A percentile compares a stretch with the other conserved stretches of the same genome.
phyloP scores from a whole-genome alignment of 2,113 vertebrate species.

The Alethe diademata region DNA sequence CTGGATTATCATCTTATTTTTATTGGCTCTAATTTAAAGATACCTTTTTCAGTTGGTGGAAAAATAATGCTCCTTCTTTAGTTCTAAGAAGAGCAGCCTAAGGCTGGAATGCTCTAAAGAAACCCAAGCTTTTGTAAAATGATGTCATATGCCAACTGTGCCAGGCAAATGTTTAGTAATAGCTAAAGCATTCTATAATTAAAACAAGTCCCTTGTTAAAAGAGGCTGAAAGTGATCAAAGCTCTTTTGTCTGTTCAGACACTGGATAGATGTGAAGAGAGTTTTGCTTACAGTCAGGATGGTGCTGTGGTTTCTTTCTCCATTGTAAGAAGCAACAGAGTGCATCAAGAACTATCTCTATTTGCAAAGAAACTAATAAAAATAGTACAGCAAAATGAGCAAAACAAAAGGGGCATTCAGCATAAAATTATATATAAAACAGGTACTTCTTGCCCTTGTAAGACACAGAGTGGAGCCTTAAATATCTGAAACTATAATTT shows the following conservation, averaged over 20 bases:
- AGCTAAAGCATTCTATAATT: slow-evolving; percentile 68
- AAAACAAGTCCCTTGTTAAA: slow-evolving; percentile 68
- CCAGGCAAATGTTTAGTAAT: slow-evolving; percentile 61
- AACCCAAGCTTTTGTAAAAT: slow-evolving; percentile 55
- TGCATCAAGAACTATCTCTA: background rate
- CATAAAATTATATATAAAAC: background rate
- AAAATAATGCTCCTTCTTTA: slow-evolving; percentile 30
- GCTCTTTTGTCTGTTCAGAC: slow-evolving; percentile 56
- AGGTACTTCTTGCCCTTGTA: background rate
- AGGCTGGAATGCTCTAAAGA: slow-evolving; percentile 49
- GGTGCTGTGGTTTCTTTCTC: slow-evolving; percentile 45
- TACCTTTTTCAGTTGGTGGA: slow-evolving; percentile 37
- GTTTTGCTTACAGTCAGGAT: slow-evolving; percentile 29
- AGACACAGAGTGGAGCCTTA: background rate
- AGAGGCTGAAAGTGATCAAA: slow-evolving; percentile 62
- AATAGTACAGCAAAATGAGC: background rate
- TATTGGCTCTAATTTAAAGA: slow-evolving; percentile 32
- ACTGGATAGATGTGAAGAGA: slow-evolving; percentile 45
- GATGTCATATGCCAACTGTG: slow-evolving; percentile 46
- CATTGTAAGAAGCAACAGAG: background rate
- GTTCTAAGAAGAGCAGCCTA: slow-evolving; percentile 43
- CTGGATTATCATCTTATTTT: slow-evolving; percentile 48
- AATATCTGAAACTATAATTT: background rate
- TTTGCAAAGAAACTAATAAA: background rate
- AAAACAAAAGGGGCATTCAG: background rate